Base-by-base conservation (phyloP, 2,888 invertebrate genomes). In the Sesamia inferens region DNA sequence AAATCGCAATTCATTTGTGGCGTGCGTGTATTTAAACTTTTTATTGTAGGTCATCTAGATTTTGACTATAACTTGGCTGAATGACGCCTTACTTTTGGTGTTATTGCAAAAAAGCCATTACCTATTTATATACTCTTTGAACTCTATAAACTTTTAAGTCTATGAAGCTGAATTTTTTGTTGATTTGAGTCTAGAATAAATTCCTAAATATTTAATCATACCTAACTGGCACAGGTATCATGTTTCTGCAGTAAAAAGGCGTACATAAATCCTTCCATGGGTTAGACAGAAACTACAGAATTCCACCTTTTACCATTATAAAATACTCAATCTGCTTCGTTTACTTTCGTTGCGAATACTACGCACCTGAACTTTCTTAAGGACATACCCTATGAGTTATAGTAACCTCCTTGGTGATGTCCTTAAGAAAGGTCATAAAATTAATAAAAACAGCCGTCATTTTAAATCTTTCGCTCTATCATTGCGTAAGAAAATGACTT, bases 11-110 rank as follows among this genome's bases (percentile, higher is more conserved):
- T 82, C 51, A 14, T 55, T 70, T 48, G 71, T 76, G 42, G 74
- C 75, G 77, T 79, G 86, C 86, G 77, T 85, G 85, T 61, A 77
- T 75, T 71, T 31, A 31, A 13, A 59, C 67, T 73, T 83, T 81
- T 83, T 85, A 78, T 65, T 85, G 70, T 81, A 65, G 22, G 14
- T 79, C 67, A 82, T 82, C 84, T 85, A 81, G 84, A 74, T 84
- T 79, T 76, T 72, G 70, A 51, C 58, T 67, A 54, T 66, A 66
- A 65, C 63, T 80, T 71, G 73, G 57, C 62, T 68, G 68, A 71
- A 51, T 63, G 80, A 55, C 71, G 74, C 54, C 61, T 76, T 76
- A 80, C 68, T 74, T 77, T 79, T 71, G 63, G 69, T 69, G 69
- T 66, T 79, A 69, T 68, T 79, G 79, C 59, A 67, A 77, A 82